Base-by-base conservation (phyloP, 1,140 invertebrate species). In the Neodiprion pinetum region DNA sequence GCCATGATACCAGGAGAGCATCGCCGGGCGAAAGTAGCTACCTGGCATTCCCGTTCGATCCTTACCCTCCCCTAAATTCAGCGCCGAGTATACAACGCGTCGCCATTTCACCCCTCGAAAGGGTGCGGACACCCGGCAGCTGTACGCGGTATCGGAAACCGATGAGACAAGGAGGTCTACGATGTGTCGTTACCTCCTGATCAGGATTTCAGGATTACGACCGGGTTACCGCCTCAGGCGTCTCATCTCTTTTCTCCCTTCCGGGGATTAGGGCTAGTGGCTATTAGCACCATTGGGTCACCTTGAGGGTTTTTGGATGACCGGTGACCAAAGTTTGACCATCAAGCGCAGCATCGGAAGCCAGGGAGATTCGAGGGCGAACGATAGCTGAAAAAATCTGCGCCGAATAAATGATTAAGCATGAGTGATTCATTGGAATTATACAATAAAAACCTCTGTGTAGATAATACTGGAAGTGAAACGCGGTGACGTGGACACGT, bases 1-100 rank as follows among this genome's bases (percentile, higher is more conserved):
- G 86, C 86, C 85, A 87, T 77, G 77, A 70, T 80, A 80, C 73
- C 83, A 85, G 86, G 85, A 71, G 67, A 77, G 14, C 79, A 87
- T 79, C 77, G 48, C 11, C n/a, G 53, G 53, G 5, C 4, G 14
- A 61, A 61, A 61, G 11, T 61, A 4, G 12, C 67, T 0, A 11
- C 12, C 67, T 21, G 53, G 50, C n/a, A 21, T 21, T 53, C 1
- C 50, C 50, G n/a, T 53, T 53, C 50, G 9, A 61, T 61, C 53
- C 53, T 61, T 9, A 61, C n/a, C 53, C 53, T 17, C 11, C 53
- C 50, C 53, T 61, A 7, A 17, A 61, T 61, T 61, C 53, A 17
- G n/a, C 0, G n/a, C 53, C 8, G 5, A 61, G 53, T 17, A 61
- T 61, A 61, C 5, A 5, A 40, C 28, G 28, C 28, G 28, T 40